phyloP scores from a whole-genome alignment of 1,140 invertebrate genomes.

The Bombus impatiens region DNA sequence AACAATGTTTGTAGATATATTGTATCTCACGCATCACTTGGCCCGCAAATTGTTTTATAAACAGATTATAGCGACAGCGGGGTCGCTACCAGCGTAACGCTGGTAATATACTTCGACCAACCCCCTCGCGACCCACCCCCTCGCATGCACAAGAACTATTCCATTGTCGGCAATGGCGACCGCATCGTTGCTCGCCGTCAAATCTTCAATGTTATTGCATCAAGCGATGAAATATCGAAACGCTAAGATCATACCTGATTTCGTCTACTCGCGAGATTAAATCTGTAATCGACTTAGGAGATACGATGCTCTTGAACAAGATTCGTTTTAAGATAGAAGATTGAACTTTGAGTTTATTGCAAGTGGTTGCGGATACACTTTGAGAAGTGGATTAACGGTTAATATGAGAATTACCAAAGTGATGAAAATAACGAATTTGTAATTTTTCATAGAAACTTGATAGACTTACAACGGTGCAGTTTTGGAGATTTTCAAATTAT shows the following conservation, averaged over 20 bases:
- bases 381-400: background rate
- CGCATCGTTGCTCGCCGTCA: background rate
- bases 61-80: conserved; percentile 82
- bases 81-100: conserved; percentile 68
- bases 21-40: conserved; percentile 84
- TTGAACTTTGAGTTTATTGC: background rate
- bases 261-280: background rate
- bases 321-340: background rate
- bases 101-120: conserved; percentile 67
- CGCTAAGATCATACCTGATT: background rate
- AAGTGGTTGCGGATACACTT: background rate
- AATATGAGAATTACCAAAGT: no score
- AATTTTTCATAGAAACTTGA: no score
- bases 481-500: no score
- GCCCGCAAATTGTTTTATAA: conserved; percentile 83
- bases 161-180: conserved; percentile 35
- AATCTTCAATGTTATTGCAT: conserved; percentile 21
- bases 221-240: background rate
- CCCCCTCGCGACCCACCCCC: conserved; percentile 35
- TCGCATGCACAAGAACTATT: conserved; percentile 37
- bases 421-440: no score
- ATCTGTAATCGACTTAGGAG: background rate
- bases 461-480: no score
- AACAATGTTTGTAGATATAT: conserved; percentile 84
- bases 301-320: background rate